phyloP scores from a whole-genome alignment of 2,888 invertebrate genomes.

The Nomada hirtipes region DNA sequence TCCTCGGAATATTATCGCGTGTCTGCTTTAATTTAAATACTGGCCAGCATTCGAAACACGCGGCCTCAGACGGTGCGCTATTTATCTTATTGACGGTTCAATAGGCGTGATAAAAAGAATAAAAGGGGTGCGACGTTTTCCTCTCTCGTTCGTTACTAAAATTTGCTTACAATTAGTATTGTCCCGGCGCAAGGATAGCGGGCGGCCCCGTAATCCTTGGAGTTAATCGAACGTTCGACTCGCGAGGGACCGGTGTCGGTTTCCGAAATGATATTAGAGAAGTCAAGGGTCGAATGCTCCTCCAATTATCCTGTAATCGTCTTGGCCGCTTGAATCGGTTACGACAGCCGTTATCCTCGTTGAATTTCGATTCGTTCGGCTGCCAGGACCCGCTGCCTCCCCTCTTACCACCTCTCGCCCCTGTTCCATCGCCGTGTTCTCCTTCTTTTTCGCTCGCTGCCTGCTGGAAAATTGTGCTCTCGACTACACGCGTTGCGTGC shows the following conservation, averaged over 20 bases:
- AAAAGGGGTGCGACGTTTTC: too few relatives aligned
- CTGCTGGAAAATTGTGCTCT: slow-evolving; percentile 59
- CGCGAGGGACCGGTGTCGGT: slow-evolving; percentile 45
- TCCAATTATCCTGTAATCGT: slow-evolving; percentile 60
- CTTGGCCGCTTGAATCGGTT: slow-evolving; percentile 55
- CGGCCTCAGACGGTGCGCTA: background rate
- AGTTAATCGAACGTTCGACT: slow-evolving; percentile 58
- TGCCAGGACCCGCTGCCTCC: slow-evolving; percentile 13
- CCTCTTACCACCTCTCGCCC: slow-evolving; percentile 3
- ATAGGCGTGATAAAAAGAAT: background rate
- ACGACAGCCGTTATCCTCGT: slow-evolving; percentile 58
- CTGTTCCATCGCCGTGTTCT: background rate
- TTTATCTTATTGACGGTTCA: slow-evolving; percentile 1
- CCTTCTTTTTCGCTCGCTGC: slow-evolving; percentile 32
- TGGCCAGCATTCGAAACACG: slow-evolving; percentile 7
- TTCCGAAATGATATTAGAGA: slow-evolving; percentile 53
- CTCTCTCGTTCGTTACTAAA: too few relatives aligned
- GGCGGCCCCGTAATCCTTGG: slow-evolving; percentile 25
- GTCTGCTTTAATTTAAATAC: slow-evolving; percentile 57
- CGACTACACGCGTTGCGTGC: slow-evolving; percentile 68
- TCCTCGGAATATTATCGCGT: slow-evolving; percentile 27
- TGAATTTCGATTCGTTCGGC: slow-evolving; percentile 63
- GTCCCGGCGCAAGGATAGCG: background rate
- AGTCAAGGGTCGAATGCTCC: slow-evolving; percentile 56
- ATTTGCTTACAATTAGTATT: too few relatives aligned